Evolutionary conservation across 2,797 vertebrate species (phyloP), one percentile per base, ranked within the genome.

Genomic region (Iguana delicatissima): DNA sequence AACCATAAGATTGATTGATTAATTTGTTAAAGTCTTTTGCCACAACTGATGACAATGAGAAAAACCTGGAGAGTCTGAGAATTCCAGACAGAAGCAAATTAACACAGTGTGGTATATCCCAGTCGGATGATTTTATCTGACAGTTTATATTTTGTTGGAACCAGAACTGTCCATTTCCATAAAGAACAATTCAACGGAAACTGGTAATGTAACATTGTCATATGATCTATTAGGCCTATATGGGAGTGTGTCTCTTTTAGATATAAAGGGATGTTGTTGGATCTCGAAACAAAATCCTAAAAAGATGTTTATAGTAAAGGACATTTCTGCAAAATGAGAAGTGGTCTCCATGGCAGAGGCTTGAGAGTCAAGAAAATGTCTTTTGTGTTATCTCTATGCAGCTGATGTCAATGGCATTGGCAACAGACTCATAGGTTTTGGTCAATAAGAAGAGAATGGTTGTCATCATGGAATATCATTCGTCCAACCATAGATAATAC

Each of bases 101-200:
- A 90, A 90, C 69, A 42, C 8, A 79, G 92, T 94, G 90, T 93
- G 92, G 95, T 93, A 93, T 92, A 81, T 92, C 92, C 57, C 91
- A 57, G 89, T 93, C 95, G 92, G 93, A 91, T 91, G 90, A 89
- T 92, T 95, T 95, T 94, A 93, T 73, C 93, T 96, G 95, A 94
- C 93, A 90, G 93, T 93, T 94, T 93, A 86, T 95, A 96, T 87
- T 93, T 80, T 59, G 92, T 88, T 92, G 82, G 94, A 89, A 93
- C 94, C 91, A 93, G 93, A 93, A 90, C 85, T 94, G 86, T 95
- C 92, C 94, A 95, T 92, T 95, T 96, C 86, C 93, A 92, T 91
- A 93, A 96, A 96, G 95, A 93, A 94, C 93, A 92, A 55, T 26
- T 5, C 52, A 87, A 69, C 42, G 95, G 86, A 88, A 92, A 91